Evolutionary conservation across 2,888 invertebrate species (phyloP).

Genomic region (Cataglyphis cursor): DNA sequence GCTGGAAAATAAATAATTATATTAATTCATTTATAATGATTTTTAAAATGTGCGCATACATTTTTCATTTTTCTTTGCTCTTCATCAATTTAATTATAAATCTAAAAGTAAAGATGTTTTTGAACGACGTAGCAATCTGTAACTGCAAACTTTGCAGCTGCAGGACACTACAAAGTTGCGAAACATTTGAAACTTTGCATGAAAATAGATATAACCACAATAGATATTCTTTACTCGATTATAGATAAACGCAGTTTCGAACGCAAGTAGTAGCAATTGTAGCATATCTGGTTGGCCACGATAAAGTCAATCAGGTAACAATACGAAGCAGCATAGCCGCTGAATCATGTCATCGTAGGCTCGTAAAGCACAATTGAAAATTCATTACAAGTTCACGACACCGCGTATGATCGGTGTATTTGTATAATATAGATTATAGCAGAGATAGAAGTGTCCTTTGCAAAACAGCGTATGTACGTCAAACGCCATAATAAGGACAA

Average conservation of each 20-base stretch:
- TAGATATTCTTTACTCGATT: conserved; percentile 31
- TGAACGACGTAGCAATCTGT: conserved; percentile 3
- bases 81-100: neutral
- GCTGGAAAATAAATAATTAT: neutral
- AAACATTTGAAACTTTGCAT: conserved; percentile 36
- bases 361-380: conserved; percentile 55
- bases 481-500: conserved; percentile 30
- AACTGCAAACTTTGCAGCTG: conserved; percentile 14
- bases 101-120: conserved; percentile 6
- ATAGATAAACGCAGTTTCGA: conserved; percentile 45
- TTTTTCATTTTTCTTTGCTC: neutral
- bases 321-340: neutral
- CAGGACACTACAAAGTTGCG: neutral
- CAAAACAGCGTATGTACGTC: conserved; percentile 16
- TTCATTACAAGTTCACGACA: conserved; percentile 54
- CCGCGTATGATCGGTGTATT: conserved; percentile 12
- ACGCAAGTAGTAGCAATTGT: conserved; percentile 26
- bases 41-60: neutral
- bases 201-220: neutral
- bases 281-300: conserved; percentile 39
- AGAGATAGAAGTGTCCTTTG: conserved; percentile 35
- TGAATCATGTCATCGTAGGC: conserved; percentile 27
- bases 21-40: neutral
- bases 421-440: conserved; percentile 38
- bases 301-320: conserved; percentile 56